Percentiles rank a stretch among this genome's conserved stretches.
phyloP scores from a whole-genome alignment of 2,797 vertebrate genomes.

The Phrynocephalus vlangalii region DNA sequence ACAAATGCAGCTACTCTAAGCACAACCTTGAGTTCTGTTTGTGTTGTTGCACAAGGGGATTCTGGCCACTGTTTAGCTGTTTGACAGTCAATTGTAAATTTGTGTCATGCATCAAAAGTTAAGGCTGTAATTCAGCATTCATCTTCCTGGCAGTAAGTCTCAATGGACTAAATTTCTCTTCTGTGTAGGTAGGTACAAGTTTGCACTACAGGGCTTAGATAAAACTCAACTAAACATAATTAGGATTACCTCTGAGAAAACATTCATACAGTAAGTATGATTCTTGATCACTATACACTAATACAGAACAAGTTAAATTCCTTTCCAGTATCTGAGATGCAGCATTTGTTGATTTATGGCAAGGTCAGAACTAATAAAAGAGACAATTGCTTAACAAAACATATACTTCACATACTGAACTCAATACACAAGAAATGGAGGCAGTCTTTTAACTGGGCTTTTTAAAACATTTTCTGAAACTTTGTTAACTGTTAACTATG shows the following conservation, averaged over 20 bases:
- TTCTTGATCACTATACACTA: not conserved
- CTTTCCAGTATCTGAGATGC: not conserved
- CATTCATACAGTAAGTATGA: not conserved
- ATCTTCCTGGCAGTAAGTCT: not conserved
- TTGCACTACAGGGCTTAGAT: not conserved
- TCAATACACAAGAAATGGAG: not conserved
- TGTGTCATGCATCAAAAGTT: constrained; percentile 12
- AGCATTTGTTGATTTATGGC: not conserved
- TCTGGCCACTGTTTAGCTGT: not conserved
- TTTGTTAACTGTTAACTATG: not conserved
- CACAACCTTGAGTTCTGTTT: too few relatives aligned
- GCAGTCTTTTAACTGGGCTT: not conserved
- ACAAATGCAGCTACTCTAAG: too few relatives aligned
- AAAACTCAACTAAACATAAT: not conserved
- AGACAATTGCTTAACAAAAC: not conserved
- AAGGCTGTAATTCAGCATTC: not conserved
- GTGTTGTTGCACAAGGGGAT: too few relatives aligned
- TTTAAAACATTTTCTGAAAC: not conserved
- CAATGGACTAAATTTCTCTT: not conserved
- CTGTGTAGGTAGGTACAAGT: not conserved
- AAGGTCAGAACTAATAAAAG: not conserved
- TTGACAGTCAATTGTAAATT: not conserved
- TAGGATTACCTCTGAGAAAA: not conserved
- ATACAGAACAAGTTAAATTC: not conserved
- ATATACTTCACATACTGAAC: not conserved